Base-by-base conservation (phyloP, 2,888 invertebrate genomes). In the Callyntrura sp. region DNA sequence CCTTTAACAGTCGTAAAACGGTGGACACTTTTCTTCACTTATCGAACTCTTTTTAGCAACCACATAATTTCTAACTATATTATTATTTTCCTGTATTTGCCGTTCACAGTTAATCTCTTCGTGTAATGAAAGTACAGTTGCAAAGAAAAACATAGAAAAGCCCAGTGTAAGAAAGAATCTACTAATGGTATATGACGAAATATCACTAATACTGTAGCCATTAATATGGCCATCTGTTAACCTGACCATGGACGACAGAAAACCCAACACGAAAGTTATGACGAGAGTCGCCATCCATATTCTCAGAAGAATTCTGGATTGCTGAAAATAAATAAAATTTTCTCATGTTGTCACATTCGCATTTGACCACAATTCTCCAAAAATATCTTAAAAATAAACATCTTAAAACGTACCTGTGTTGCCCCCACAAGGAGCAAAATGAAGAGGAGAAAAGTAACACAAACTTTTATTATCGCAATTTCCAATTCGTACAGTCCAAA, bases 401-500 rank as follows among this genome's bases (percentile, higher is more conserved):
- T 76, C 6, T 20, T 20, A 12, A n/a, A n/a, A n/a, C 6, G n/a
- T 70, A 87, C 87, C 70, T 87, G 87, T 5, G 82, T 45, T 45
- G 82, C 70, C 14, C 82, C 82, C 6, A 82, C 82, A 9, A 88
- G 35, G 9, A 88, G 88, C 0, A 88, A 73, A 35, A 88, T 48
- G 35, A 82, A 88, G 23, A 82, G 82, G 11, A 88, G 73, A 45
- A 88, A 82, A 17, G 23, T 48, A 17, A 65, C 62, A n/a, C 83
- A 62, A n/a, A 62, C 82, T 73, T 83, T 88, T 12, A 88, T 62
- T 20, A 88, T 9, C 0, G 82, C 57, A 14, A 88, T 70, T 73
- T 88, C 88, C n/a, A 82, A 14, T 23, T 82, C 82, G 43, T 88
- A 88, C 48, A 88, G 23, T 6, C 88, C 88, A 62, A 88, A 88